Evolutionary conservation across 2,888 invertebrate genomes (phyloP), one percentile per base, ranked within the genome.

Genomic region (Melanargia galathea): DNA sequence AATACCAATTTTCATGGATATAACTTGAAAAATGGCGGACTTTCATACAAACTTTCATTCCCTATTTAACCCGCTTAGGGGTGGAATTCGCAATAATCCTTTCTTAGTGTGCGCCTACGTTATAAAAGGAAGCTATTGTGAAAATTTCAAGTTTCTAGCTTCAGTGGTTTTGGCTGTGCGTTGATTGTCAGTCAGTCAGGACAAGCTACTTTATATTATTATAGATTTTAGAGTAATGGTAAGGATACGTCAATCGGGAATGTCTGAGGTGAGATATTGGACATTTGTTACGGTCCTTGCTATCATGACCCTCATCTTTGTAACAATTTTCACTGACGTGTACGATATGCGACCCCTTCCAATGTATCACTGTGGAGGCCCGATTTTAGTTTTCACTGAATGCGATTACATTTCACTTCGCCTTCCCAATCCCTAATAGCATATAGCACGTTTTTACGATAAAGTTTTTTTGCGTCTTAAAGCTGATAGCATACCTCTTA

Each of bases 291-390:
- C 58, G 58, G 8, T 45, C 20, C 30, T 45, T 11, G 45, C 56
- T 57, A 58, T 58, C 58, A 58, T 35, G 58, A 58, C 58, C 58
- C 58, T 58, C 58, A 58, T 58, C 58, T 58, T 11, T 22, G 58
- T 20, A 58, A 33, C 58, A 58, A 58, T 58, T 58, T 58, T 16
- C 58, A 58, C 18, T 46, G 58, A 58, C 58, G 18, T 57, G 58
- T 35, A 35, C 58, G 58, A 48, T 58, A 48, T 35, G 46, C 35
- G 35, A 48, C 35, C 46, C 48, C 58, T 57, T 35, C 58, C 48
- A 48, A 48, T 58, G 48, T 56, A 56, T 56, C 56, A 56, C 26
- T 30, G 56, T 45, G 40, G 40, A 30, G 18, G 56, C 26, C 45
- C 56, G 18, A 43, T 56, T 56, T 56, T 18, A 45, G 56, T 40